A percentile compares a stretch with the other conserved stretches of the same genome.
Conservation (phyloP, 1,140 invertebrate genomes). For the Solenopsis invicta region DNA sequence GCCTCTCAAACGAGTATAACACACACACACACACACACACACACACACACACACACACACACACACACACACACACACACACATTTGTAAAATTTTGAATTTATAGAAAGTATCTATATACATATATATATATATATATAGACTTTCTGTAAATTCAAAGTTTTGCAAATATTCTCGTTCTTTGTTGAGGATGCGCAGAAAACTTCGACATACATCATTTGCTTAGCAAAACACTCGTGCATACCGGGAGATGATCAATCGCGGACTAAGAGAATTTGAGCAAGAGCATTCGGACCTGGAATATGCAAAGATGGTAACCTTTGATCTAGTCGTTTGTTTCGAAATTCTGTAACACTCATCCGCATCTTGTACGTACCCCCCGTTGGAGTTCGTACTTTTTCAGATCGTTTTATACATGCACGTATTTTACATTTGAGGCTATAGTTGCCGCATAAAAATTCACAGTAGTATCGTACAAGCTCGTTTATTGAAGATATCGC, state of each 20-base stretch:
- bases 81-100: too few relatives aligned
- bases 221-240: conserved; percentile 3
- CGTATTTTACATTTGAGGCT: background rate
- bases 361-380: background rate
- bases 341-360: background rate
- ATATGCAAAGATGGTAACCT: conserved; percentile 1
- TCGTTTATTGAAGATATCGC: conserved; percentile 46
- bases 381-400: background rate
- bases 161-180: conserved; percentile 29
- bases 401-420: background rate
- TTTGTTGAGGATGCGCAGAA: conserved; percentile 15
- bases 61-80: too few relatives aligned
- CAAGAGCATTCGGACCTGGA: background rate
- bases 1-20: too few relatives aligned
- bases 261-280: background rate
- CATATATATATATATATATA: too few relatives aligned
- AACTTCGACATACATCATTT: conserved; percentile 49
- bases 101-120: too few relatives aligned
- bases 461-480: background rate
- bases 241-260: conserved; percentile 8
- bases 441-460: conserved; percentile 6
- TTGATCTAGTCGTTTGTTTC: conserved; percentile 54
- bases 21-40: too few relatives aligned
- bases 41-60: too few relatives aligned
- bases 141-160: background rate